Conservation (phyloP, 1,140 invertebrate species). For the Limonius californicus region DNA sequence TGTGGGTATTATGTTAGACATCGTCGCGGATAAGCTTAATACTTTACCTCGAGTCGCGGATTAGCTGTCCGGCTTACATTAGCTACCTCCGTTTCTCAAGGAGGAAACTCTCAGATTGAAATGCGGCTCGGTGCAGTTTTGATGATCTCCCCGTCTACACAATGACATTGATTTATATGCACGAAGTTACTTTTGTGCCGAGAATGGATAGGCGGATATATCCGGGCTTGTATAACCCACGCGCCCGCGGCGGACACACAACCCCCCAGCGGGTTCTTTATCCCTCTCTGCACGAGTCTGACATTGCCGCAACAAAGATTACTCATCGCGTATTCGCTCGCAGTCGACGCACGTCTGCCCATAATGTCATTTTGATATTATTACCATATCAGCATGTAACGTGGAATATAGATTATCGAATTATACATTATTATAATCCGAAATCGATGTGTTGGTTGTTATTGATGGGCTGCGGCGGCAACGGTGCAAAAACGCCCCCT, state of each 20-base stretch:
- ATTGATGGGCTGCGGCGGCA: background rate
- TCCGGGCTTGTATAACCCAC: conserved; percentile 24
- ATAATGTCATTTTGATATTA: conserved; percentile 46
- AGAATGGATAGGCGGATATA: conserved; percentile 32
- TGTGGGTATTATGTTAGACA: conserved; percentile 13
- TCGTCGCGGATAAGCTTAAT: conserved; percentile 15
- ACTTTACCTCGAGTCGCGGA: conserved; percentile 13
- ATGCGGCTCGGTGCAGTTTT: conserved; percentile 1
- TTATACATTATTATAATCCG: conserved; percentile 26
- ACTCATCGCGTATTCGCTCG: conserved; percentile 18
- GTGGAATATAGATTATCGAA: conserved; percentile 43
- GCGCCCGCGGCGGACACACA: conserved; percentile 23
- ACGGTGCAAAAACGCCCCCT: too few species aligned
- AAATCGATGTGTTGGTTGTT: conserved; percentile 7
- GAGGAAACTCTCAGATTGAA: background rate
- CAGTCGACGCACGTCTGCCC: conserved; percentile 36
- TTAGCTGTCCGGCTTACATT: conserved; percentile 15
- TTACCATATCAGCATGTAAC: conserved; percentile 43
- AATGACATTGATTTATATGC: conserved; percentile 39
- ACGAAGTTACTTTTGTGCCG: conserved; percentile 31
- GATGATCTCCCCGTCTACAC: conserved; percentile 15
- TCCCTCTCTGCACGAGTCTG: conserved; percentile 10
- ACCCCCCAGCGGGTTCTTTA: conserved; percentile 22
- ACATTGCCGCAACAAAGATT: conserved; percentile 11
- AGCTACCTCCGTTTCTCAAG: conserved; percentile 1